Evolutionary conservation across 2,888 invertebrate species (phyloP), one percentile per base, ranked within the genome.

Genomic region (Agonum fuliginosum): DNA sequence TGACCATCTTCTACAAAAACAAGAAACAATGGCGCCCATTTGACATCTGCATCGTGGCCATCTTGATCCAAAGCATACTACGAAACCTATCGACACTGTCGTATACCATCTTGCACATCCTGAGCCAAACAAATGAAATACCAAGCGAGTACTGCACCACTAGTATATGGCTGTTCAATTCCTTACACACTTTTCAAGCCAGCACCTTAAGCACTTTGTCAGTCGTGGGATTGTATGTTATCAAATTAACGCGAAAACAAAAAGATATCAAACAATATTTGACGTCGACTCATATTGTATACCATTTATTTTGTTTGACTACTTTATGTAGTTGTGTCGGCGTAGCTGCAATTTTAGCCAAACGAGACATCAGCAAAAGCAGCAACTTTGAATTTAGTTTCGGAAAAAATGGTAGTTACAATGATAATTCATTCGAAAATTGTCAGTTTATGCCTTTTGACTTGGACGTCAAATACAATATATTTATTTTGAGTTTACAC

Each of bases 281-380:
- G 73, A 87, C 86, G 2, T 81, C 86, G 6, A 86, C 88, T 0
- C 87, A 87, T 78, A 83, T 88, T 22, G 83, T 87, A 30, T 89
- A 89, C 81, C 89, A 90, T 81, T 81, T 90, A 71, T 88, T 88
- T 75, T 89, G 89, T 65, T 82, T 89, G 77, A 88, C 88, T 6
- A 87, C 88, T 14, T 83, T 89, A 24, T 88, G 89, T 79, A 86
- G 88, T 1, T 87, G 89, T 82, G 89, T 90, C 1, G 90, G 89
- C 0, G 88, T 89, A 0, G 89, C 89, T 10, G 88, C 89, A 14
- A 86, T 89, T 17, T 84, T 89, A 78, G 89, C 89, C 0, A 81
- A 85, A 10, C 81, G 81, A 10, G 79, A 78, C 14, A 22, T 17
- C 10, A 24, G 73, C 43, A 78, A 80, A 37, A 77, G 70, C 41